Evolutionary conservation across 2,113 vertebrate genomes (phyloP), one percentile per base, ranked within the genome.

Genomic region (Crotalus tigris): DNA sequence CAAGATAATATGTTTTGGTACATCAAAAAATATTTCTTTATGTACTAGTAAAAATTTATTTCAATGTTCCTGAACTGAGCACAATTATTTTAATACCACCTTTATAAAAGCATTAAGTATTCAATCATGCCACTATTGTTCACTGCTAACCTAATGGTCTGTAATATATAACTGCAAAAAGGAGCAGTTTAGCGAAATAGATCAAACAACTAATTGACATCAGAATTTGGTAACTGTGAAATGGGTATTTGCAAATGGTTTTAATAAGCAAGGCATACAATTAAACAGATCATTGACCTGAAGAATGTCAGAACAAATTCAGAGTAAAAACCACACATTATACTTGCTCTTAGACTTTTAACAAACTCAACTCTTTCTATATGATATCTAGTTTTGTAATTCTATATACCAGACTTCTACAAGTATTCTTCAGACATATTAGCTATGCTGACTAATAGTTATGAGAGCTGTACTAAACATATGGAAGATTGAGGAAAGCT

Each of bases 341-440:
- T 92, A 91, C 89, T 58, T 23, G 91, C 86, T 92, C 23, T 33
- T 1, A 91, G 88, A 94, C 85, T 94, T 92, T 49, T 61, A 61
- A 64, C 0, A 0, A 95, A 87, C 86, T 93, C 93, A 90, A 46
- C 5, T 26, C 33, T 58, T 44, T 87, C 55, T 85, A 88, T 95
- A 88, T 93, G 92, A 92, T 1, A 92, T 10, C 85, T 0, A 75
- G 23, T 21, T 12, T 3, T 88, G 29, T 51, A 75, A 51, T 23
- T 53, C 44, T 54, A 12, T 33, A 58, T 3, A 44, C 10, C 3
- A 88, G 10, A 51, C 19, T 89, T 51, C 46, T 24, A 15, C 29
- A 64, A 51, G 49, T 53, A 46, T 46, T 8, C 58, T 49, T 15
- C 59, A 90, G 29, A n/a, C 49, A 13, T 5, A 54, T 75, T 26